Conservation (phyloP, 2,113 vertebrate species). For the Albula goreensis region DNA sequence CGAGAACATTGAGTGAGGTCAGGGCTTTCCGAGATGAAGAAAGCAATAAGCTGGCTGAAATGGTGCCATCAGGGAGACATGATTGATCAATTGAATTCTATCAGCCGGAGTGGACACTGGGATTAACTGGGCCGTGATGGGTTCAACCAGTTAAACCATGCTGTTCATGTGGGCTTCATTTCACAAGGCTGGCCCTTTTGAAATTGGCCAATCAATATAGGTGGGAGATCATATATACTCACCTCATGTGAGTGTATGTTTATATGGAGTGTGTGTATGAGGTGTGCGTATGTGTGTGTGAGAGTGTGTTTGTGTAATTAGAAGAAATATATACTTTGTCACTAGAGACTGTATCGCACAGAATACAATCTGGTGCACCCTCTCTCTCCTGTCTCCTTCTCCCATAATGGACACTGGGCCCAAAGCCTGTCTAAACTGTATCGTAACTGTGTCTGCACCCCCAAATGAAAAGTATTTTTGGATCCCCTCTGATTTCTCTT, state of each 20-base stretch:
- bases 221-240: slow-evolving; percentile 81
- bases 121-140: slow-evolving; percentile 99
- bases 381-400: slow-evolving; percentile 51
- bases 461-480: slow-evolving; percentile 22
- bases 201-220: slow-evolving; percentile 96
- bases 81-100: slow-evolving; percentile 99
- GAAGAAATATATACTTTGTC: neutral
- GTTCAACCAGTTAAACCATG: slow-evolving; percentile 94
- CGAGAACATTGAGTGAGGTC: neutral
- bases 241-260: slow-evolving; percentile 50
- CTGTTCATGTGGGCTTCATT: slow-evolving; percentile 94
- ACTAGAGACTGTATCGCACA: neutral
- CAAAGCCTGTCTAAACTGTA: slow-evolving; percentile 51
- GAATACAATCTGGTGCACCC: slow-evolving; percentile 63
- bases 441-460: neutral
- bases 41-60: slow-evolving; percentile 99
- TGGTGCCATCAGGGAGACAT: slow-evolving; percentile 99
- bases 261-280: slow-evolving; percentile 57
- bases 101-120: slow-evolving; percentile 95
- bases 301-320: slow-evolving; percentile 20
- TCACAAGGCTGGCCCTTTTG: slow-evolving; percentile 74
- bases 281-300: slow-evolving; percentile 7
- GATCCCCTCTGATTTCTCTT: neutral
- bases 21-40: slow-evolving; percentile 80
- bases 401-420: slow-evolving; percentile 67